Percentiles rank a stretch among this genome's conserved stretches.
Evolutionary conservation across 2,888 invertebrate species (phyloP).

Genomic region (Cephus pulcher): DNA sequence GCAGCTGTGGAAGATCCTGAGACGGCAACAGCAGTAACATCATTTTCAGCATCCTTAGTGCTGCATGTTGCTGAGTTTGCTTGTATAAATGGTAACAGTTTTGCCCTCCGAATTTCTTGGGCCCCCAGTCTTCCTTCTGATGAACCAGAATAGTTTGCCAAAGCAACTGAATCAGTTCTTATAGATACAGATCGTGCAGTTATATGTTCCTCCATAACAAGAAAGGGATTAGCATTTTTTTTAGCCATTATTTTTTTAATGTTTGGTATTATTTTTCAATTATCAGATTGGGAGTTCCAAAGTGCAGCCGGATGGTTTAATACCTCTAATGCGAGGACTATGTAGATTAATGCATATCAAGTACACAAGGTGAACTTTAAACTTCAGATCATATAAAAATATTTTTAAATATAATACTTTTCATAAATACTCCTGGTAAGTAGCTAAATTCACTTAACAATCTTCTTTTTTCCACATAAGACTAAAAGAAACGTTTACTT

Average conservation of each 20-base stretch:
- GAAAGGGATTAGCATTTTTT: background rate
- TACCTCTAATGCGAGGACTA: background rate
- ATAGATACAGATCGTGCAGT: background rate
- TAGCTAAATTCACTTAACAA: background rate
- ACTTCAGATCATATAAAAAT: background rate
- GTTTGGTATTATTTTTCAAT: too few species aligned
- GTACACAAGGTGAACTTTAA: background rate
- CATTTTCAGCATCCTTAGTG: background rate
- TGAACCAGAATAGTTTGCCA: background rate
- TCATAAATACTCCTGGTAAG: background rate
- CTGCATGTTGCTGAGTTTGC: background rate
- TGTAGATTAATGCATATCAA: background rate
- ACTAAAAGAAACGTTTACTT: background rate
- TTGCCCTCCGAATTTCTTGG: background rate
- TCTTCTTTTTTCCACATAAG: background rate
- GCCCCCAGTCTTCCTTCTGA: background rate
- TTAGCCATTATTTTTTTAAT: background rate
- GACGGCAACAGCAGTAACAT: background rate
- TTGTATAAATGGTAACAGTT: background rate
- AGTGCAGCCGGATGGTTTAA: background rate
- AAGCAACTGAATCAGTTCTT: background rate
- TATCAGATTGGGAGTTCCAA: too few species aligned
- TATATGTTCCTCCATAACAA: background rate
- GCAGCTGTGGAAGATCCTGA: background rate
- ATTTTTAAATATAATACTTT: background rate